Conservation (phyloP, 1,140 invertebrate genomes). For the Drosophila bocki region DNA sequence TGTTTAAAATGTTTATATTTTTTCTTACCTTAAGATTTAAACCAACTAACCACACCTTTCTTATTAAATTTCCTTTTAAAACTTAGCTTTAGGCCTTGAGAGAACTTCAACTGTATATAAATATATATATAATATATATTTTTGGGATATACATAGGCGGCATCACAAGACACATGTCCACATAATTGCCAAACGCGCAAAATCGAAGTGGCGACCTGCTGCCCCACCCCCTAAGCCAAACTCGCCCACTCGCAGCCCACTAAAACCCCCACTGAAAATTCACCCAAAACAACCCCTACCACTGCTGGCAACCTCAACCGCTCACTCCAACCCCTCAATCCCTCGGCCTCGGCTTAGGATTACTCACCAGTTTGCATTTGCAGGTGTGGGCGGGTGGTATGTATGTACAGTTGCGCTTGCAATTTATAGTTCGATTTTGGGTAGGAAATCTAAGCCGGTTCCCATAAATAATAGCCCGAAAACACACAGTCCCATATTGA, state of each 20-base stretch:
- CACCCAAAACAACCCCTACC: conserved; percentile 21
- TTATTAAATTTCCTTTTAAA: neutral
- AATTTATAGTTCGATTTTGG: conserved; percentile 54
- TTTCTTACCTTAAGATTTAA: neutral
- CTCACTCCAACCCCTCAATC: conserved; percentile 4
- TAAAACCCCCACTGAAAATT: conserved; percentile 15
- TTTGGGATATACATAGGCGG: conserved; percentile 53
- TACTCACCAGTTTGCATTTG: conserved; percentile 50
- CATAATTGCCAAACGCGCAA: conserved; percentile 83
- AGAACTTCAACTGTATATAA: conserved; percentile 17
- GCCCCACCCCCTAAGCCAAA: conserved; percentile 18
- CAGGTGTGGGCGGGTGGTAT: conserved; percentile 29
- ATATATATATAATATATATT: conserved; percentile 11
- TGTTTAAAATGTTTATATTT: neutral
- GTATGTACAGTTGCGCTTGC: conserved; percentile 70
- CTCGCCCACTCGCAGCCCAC: neutral
- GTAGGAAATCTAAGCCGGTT: conserved; percentile 32
- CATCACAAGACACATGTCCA: conserved; percentile 78
- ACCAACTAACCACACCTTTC: neutral
- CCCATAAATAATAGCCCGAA: conserved; percentile 28
- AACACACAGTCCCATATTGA: conserved; percentile 19
- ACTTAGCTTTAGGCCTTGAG: neutral
- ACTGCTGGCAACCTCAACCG: conserved; percentile 11
- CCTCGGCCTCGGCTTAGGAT: conserved; percentile 44
- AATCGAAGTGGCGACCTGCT: conserved; percentile 69